Conservation (phyloP, 2,113 vertebrate species). For the Poicephalus meyeri region DNA sequence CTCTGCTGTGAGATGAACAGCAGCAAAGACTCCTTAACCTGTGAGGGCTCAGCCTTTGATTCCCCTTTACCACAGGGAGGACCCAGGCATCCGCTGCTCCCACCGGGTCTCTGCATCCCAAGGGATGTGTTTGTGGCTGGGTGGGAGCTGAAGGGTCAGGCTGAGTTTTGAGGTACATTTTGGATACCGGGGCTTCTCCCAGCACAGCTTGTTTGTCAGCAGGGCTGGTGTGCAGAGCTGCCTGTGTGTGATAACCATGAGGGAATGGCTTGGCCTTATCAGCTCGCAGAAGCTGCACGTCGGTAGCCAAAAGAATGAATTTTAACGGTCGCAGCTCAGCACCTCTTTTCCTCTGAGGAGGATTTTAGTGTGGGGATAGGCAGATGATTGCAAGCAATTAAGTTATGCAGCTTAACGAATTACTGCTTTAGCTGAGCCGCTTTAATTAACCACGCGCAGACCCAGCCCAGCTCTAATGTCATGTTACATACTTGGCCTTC, state of each 20-base stretch:
- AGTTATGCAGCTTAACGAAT: background rate
- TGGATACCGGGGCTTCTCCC: background rate
- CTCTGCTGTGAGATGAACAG: too few species aligned
- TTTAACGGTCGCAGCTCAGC: background rate
- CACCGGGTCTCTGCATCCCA: fast-evolving
- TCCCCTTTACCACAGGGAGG: fast-evolving
- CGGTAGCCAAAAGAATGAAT: background rate
- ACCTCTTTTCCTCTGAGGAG: background rate
- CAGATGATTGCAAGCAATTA: background rate
- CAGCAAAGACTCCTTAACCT: too few species aligned
- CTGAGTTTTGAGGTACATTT: background rate
- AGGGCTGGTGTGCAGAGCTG: background rate
- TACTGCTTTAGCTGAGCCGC: background rate
- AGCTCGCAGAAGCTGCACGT: background rate
- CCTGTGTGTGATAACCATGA: fast-evolving
- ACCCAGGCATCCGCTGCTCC: fast-evolving
- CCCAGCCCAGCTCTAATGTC: background rate
- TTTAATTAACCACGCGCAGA: background rate
- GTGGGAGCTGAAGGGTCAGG: too few species aligned
- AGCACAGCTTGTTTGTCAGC: background rate
- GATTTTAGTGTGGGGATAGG: background rate
- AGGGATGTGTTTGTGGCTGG: background rate
- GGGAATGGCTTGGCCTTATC: background rate
- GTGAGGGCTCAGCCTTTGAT: background rate
- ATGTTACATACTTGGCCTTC: background rate